Conservation (phyloP, 1,140 invertebrate genomes). For the Bombus terrestris region DNA sequence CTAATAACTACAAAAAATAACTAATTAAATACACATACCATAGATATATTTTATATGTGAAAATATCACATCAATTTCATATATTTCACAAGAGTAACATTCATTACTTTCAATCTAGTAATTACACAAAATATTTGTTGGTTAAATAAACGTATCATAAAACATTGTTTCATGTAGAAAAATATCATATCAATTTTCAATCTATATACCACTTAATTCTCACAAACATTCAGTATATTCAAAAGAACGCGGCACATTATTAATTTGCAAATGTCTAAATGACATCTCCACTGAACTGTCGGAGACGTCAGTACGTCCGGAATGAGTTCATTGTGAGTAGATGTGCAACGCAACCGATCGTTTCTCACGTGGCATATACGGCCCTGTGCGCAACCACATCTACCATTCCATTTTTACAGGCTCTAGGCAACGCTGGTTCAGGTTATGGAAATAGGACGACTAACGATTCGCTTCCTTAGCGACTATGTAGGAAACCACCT, state of each 20-base stretch:
- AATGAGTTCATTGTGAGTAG: conserved; percentile 60
- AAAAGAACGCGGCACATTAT: background rate
- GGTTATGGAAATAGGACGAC: conserved; percentile 70
- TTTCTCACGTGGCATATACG: conserved; percentile 57
- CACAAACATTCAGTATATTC: background rate
- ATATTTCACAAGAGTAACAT: too few relatives aligned
- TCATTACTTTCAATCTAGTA: too few relatives aligned
- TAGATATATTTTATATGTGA: too few relatives aligned
- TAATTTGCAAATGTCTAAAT: conserved; percentile 20
- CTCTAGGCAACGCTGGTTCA: conserved; percentile 61
- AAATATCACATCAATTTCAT: too few relatives aligned
- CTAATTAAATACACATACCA: too few relatives aligned
- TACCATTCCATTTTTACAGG: conserved; percentile 63
- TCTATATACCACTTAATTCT: background rate
- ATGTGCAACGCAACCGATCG: conserved; percentile 56
- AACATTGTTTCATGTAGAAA: background rate
- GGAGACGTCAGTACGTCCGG: conserved; percentile 46
- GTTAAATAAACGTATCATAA: background rate
- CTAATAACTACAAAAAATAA: too few relatives aligned
- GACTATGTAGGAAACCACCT: conserved; percentile 14
- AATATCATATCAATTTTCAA: background rate
- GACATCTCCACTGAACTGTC: conserved; percentile 8
- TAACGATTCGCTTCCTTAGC: conserved; percentile 56
- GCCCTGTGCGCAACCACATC: conserved; percentile 49
- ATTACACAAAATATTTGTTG: too few relatives aligned